Evolutionary conservation across 30 jellyfish, hydroid and myxozoan genomes (phyloP).

Genomic region (Aurelia coerulea): DNA sequence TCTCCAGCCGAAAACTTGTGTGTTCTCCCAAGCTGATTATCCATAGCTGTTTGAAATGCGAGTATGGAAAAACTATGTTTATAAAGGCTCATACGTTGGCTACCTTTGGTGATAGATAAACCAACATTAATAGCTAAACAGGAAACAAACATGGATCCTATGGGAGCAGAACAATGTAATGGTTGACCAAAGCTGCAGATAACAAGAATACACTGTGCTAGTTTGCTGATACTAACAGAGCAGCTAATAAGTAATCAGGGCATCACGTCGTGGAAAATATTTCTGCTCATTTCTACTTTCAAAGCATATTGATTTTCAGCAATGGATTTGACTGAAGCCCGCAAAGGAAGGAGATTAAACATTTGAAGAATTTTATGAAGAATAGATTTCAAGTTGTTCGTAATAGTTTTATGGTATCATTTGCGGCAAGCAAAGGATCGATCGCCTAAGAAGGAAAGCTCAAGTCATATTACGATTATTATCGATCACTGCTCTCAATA

Average conservation of each 20-base stretch:
- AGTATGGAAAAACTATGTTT: no score
- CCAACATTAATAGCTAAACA: background rate
- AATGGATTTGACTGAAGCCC: background rate
- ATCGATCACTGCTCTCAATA: background rate
- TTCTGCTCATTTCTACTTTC: conserved; percentile 17
- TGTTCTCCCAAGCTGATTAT: no score
- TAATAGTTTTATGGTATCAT: background rate
- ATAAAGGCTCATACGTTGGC: no score
- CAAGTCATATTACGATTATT: background rate
- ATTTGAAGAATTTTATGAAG: conserved; percentile 25
- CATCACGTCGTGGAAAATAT: conserved; percentile 23
- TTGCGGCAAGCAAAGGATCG: conserved; percentile 14
- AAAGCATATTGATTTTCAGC: conserved; percentile 1
- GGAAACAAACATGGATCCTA: conserved; percentile 24
- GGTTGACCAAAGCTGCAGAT: conserved; percentile 48
- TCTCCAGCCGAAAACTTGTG: no score
- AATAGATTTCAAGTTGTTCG: conserved; percentile 11
- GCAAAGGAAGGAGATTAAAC: conserved; percentile 1
- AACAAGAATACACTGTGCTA: conserved; percentile 35
- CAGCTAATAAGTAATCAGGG: conserved; percentile 12
- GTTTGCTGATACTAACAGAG: conserved; percentile 21
- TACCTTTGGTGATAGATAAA: no score
- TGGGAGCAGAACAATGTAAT: conserved; percentile 15
- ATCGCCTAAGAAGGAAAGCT: conserved; percentile 4
- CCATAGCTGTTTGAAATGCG: no score